Base-by-base conservation (phyloP, 2,797 vertebrate genomes). In the Lithobates sylvaticus region DNA sequence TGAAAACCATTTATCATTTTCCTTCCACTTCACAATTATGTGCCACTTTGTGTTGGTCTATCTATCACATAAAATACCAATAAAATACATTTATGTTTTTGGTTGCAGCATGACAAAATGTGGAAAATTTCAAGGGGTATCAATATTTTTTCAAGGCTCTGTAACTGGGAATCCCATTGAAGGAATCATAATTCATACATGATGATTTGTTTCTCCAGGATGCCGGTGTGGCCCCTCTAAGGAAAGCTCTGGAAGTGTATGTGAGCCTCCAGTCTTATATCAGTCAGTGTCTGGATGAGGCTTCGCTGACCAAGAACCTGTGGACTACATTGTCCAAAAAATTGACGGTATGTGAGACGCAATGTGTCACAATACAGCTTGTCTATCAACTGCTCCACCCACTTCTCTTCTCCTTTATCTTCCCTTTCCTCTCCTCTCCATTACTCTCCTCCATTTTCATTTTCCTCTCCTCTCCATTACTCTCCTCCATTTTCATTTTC, bases 241-340 rank as follows among this genome's bases (percentile, higher is more conserved):
- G 34, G 0, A 47, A 61, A 0, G 86, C 91, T 0, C 29, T 87
- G 0, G 50, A 78, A 65, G 75, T 89, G 9, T 94, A 93, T 0
- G 72, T 34, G 76, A 88, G 93, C 72, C 88, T 96, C 0, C 89
- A 93, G 78, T 92, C 89, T 0, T 94, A 92, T 74, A 69, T 93
- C 70, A 47, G 85, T 39, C 94, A 95, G 84, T 89, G 90, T 2
- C 69, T 95, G 89, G 94, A 95, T 73, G 93, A 95, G 80, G 95
- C 95, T 0, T 8, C 3, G 16, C 42, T 90, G 10, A 95, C 94
- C 0, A 91, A 93, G 81, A 58, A 79, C 2, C 91, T 96, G 2
- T 94, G 94, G 95, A 88, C 88, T 21, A 91, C 88, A 0, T 34
- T 95, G 85, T 89, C 90, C 15, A 88, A 80, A 82, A 92, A 91